These are phyloP conservation scores for Simalia tracyae DNA, from an alignment of 2,797 vertebrate species.

Conservation along the genomic window DNA sequence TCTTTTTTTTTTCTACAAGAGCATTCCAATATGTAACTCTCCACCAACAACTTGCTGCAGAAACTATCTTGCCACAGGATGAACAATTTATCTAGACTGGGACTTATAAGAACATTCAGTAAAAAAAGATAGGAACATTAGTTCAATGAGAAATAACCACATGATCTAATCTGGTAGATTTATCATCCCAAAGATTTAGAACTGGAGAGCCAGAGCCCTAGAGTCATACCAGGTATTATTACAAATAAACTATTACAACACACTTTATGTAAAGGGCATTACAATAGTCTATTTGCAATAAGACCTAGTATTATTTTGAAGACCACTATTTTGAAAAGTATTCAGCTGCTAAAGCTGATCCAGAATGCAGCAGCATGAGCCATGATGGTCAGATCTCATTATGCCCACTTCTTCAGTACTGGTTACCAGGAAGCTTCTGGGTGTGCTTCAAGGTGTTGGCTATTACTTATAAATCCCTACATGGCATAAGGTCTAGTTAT, in stretches of 20 bases:
- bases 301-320: not conserved
- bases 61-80: not conserved
- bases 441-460: not conserved
- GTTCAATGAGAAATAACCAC: not conserved
- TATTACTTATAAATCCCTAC: not conserved
- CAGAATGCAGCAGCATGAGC: not conserved
- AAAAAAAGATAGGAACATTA: constrained; percentile 1
- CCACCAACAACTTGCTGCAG: not conserved
- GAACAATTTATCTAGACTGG: not conserved
- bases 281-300: no score
- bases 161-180: not conserved
- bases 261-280: not conserved
- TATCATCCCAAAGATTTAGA: not conserved
- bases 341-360: not conserved
- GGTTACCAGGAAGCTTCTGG: not conserved
- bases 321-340: not conserved
- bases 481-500: not conserved
- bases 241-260: not conserved
- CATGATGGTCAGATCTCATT: not conserved
- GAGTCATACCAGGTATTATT: not conserved
- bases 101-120: not conserved
- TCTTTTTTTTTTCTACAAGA: not conserved
- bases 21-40: not conserved
- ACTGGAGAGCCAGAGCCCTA: not conserved
- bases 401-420: not conserved